Evolutionary conservation across 2,113 vertebrate genomes (phyloP).

Genomic region (Lepus europaeus): DNA sequence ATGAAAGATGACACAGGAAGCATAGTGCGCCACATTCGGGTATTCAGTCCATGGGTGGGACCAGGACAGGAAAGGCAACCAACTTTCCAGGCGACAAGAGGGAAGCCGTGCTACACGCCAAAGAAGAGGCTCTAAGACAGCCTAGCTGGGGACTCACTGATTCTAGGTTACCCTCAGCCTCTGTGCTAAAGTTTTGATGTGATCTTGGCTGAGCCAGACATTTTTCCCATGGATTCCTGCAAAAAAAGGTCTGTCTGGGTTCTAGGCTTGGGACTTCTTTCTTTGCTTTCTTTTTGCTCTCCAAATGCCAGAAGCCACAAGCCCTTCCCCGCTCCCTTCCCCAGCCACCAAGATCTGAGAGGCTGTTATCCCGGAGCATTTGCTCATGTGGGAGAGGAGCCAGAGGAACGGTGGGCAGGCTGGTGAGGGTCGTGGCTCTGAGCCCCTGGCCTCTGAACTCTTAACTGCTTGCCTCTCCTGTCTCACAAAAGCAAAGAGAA

Average conservation of each 20-base stretch:
- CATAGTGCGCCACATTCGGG: slow-evolving; percentile 77
- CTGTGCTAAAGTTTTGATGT: background rate
- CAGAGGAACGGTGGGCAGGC: background rate
- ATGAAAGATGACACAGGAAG: slow-evolving; percentile 77
- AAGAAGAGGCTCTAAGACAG: background rate
- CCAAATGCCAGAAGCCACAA: background rate
- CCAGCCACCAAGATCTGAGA: background rate
- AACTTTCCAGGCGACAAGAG: background rate
- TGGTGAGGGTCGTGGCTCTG: background rate
- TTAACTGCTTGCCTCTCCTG: slow-evolving; percentile 52
- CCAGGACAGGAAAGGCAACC: background rate
- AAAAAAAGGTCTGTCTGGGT: background rate
- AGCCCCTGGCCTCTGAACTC: background rate
- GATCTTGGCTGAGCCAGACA: background rate
- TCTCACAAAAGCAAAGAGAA: slow-evolving; percentile 8
- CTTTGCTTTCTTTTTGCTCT: slow-evolving; percentile 50
- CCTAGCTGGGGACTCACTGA: background rate
- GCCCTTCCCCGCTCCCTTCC: background rate
- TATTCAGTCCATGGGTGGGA: slow-evolving; percentile 5
- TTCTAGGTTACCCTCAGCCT: background rate
- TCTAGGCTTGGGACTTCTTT: background rate
- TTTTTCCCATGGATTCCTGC: background rate
- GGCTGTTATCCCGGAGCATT: background rate
- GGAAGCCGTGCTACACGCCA: background rate
- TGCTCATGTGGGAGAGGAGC: background rate